Evolutionary conservation across 2,888 invertebrate species (phyloP).

Genomic region (Frankliniella fusca): DNA sequence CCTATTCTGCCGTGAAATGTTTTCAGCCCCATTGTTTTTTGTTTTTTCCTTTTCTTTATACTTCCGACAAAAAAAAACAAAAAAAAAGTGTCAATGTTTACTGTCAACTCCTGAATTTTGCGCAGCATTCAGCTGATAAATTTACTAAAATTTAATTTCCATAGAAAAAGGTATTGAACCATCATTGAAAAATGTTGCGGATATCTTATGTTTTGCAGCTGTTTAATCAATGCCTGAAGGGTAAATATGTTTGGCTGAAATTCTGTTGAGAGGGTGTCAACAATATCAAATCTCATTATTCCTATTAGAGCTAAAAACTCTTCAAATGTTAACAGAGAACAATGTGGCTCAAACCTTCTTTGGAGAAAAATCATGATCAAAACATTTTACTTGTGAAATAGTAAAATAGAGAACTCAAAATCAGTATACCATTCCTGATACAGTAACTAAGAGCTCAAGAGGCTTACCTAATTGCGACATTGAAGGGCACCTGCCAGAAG

Average conservation of each 20-base stretch:
- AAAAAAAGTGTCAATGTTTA: neutral
- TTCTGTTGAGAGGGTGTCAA: neutral
- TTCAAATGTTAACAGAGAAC: too few relatives aligned
- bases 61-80: neutral
- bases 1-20: neutral
- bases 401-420: neutral
- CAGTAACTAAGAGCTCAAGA: neutral
- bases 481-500: slow-evolving; percentile 1
- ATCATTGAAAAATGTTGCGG: too few relatives aligned
- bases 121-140: too few relatives aligned
- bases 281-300: neutral
- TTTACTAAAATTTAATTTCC: too few relatives aligned
- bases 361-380: neutral
- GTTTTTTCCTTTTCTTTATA: neutral
- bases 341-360: too few relatives aligned
- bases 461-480: neutral
- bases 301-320: neutral
- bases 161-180: too few relatives aligned
- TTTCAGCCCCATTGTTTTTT: neutral
- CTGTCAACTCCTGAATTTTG: too few relatives aligned
- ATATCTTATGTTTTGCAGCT: too few relatives aligned
- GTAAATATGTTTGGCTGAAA: neutral
- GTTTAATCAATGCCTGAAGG: too few relatives aligned
- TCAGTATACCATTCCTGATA: neutral
- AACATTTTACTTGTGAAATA: neutral